Evolutionary conservation across 2,888 invertebrate genomes (phyloP).

Genomic region (Eristalis pertinax): DNA sequence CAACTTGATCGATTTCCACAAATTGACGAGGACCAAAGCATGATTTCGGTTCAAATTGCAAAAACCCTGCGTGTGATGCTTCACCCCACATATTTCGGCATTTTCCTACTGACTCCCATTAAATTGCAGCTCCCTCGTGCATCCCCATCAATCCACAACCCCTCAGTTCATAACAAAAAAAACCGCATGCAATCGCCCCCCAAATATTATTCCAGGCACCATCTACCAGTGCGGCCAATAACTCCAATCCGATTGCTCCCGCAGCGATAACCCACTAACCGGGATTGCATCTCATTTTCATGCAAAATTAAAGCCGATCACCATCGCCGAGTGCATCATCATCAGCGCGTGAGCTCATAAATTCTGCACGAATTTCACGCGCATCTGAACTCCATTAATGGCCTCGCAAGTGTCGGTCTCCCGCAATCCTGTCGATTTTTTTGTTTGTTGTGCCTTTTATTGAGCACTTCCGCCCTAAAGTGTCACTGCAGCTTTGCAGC

Average conservation of each 20-base stretch:
- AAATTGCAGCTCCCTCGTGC: too few relatives aligned
- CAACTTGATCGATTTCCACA: too few relatives aligned
- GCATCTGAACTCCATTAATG: not conserved
- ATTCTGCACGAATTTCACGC: not conserved
- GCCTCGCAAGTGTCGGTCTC: not conserved
- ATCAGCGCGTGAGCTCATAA: not conserved
- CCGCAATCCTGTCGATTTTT: not conserved
- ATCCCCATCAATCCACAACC: too few relatives aligned
- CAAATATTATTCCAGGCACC: too few relatives aligned
- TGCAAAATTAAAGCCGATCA: not conserved
- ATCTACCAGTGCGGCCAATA: too few relatives aligned
- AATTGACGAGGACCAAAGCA: too few relatives aligned
- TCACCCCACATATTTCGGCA: too few relatives aligned
- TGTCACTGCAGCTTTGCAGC: slow-evolving; percentile 1
- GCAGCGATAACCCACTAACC: not conserved
- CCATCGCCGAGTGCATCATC: not conserved
- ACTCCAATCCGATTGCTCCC: not conserved
- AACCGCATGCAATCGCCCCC: too few relatives aligned
- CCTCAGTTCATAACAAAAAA: too few relatives aligned
- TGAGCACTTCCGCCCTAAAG: not conserved
- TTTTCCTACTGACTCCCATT: too few relatives aligned
- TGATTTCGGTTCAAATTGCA: too few relatives aligned
- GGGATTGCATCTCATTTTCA: not conserved
- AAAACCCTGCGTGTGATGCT: too few relatives aligned
- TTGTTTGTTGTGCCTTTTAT: not conserved